Evolutionary conservation across 2,888 invertebrate genomes (phyloP).

Genomic region (Brachypalpus laphriformis): DNA sequence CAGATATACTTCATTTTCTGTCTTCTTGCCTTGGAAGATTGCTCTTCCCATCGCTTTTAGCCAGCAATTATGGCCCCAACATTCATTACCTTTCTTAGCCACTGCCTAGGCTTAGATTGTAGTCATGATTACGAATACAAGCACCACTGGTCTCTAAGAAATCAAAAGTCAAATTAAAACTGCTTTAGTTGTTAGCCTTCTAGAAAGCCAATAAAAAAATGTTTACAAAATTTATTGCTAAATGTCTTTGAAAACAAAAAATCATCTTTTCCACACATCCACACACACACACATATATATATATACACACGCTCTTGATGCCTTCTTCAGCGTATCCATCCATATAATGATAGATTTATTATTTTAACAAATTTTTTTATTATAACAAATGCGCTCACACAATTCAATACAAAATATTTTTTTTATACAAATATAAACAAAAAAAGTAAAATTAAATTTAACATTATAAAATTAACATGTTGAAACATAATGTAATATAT

Average conservation of each 20-base stretch:
- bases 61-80: not conserved
- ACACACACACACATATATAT: too few species aligned
- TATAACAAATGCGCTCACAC: slow-evolving; percentile 19
- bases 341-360: slow-evolving; percentile 25
- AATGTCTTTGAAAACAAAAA: not conserved
- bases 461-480: slow-evolving; percentile 3
- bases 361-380: slow-evolving; percentile 6
- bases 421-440: not conserved
- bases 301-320: slow-evolving; percentile 9
- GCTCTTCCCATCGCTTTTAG: too few species aligned
- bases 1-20: too few species aligned
- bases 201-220: too few species aligned
- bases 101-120: not conserved
- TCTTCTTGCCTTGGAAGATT: too few species aligned
- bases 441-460: not conserved
- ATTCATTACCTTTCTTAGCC: not conserved
- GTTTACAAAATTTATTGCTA: not conserved
- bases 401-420: slow-evolving; percentile 9
- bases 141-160: too few species aligned
- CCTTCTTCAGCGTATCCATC: slow-evolving; percentile 25
- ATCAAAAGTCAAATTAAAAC: too few species aligned
- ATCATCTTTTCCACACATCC: not conserved
- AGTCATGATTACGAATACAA: too few species aligned
- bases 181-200: too few species aligned
- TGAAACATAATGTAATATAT: slow-evolving; percentile 23